phyloP scores from a whole-genome alignment of 2,888 invertebrate species.

The Chelonus formosanus region DNA sequence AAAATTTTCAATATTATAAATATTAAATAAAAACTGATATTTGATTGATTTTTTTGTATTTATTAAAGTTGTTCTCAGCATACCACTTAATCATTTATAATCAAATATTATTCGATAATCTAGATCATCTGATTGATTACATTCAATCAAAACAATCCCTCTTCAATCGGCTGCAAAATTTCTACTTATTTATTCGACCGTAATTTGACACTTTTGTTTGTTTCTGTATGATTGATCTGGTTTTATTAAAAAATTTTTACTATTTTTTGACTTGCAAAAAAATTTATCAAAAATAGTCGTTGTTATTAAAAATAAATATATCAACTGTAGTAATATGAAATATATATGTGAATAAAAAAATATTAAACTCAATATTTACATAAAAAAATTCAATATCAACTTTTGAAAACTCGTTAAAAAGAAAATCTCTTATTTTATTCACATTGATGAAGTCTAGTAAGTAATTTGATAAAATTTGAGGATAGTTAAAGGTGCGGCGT shows the following conservation, averaged over 20 bases:
- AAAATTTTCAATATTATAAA: too few species aligned
- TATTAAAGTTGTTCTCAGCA: not conserved
- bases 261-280: too few species aligned
- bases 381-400: too few species aligned
- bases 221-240: not conserved
- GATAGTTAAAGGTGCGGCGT: conserved; percentile 43
- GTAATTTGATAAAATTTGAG: conserved; percentile 56
- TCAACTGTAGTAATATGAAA: too few species aligned
- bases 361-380: too few species aligned
- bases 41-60: too few species aligned
- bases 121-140: conserved; percentile 8
- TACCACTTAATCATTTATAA: not conserved
- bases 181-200: conserved; percentile 29
- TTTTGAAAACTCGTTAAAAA: too few species aligned
- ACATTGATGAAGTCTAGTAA: conserved; percentile 48
- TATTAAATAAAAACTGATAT: too few species aligned
- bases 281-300: too few species aligned
- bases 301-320: too few species aligned
- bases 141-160: conserved; percentile 12
- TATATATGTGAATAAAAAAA: too few species aligned
- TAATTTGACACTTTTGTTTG: conserved; percentile 31
- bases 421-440: not conserved
- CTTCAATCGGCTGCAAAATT: conserved; percentile 37
- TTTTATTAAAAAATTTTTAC: too few species aligned
- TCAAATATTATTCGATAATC: conserved; percentile 16